Percentiles rank a stretch among this genome's conserved stretches.
Evolutionary conservation across 2,797 vertebrate genomes (phyloP).

Genomic region (Okamejei kenojei): DNA sequence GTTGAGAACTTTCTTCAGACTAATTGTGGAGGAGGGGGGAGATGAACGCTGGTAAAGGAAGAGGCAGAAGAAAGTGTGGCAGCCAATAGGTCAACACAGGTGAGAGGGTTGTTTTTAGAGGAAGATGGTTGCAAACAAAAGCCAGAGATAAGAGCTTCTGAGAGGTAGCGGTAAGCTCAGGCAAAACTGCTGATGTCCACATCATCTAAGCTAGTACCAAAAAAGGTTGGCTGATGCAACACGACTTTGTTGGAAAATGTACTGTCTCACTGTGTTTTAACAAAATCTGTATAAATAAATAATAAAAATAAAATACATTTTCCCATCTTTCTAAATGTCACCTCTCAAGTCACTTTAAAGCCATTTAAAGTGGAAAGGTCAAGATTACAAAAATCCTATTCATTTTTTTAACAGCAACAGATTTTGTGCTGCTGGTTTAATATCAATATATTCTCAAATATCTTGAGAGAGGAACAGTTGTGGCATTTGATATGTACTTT

Average conservation of each 20-base stretch:
- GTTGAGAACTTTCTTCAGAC: too few species aligned
- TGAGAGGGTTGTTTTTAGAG: too few species aligned
- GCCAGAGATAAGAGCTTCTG: too few species aligned
- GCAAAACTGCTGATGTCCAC: too few species aligned
- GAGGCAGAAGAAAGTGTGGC: too few species aligned
- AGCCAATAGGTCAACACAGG: too few species aligned
- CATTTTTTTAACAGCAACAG: not conserved
- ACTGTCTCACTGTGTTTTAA: not conserved
- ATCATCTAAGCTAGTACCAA: too few species aligned
- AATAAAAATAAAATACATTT: not conserved
- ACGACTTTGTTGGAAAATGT: not conserved
- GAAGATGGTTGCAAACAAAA: too few species aligned
- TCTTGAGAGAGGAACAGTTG: not conserved
- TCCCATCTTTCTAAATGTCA: slow-evolving; percentile 24
- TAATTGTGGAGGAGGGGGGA: too few species aligned
- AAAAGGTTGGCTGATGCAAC: not conserved
- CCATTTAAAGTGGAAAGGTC: slow-evolving; percentile 14
- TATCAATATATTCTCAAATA: slow-evolving; percentile 22
- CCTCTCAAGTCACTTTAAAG: not conserved
- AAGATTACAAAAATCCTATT: slow-evolving; percentile 6
- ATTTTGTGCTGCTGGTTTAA: slow-evolving; percentile 23
- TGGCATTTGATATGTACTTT: not conserved
- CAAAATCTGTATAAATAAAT: slow-evolving; percentile 9
- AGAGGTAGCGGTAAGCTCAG: too few species aligned
- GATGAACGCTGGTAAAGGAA: too few species aligned